Evolutionary conservation across 1,140 invertebrate species (phyloP), one percentile per base, ranked within the genome.

Genomic region (Melipona quadrifasciata): DNA sequence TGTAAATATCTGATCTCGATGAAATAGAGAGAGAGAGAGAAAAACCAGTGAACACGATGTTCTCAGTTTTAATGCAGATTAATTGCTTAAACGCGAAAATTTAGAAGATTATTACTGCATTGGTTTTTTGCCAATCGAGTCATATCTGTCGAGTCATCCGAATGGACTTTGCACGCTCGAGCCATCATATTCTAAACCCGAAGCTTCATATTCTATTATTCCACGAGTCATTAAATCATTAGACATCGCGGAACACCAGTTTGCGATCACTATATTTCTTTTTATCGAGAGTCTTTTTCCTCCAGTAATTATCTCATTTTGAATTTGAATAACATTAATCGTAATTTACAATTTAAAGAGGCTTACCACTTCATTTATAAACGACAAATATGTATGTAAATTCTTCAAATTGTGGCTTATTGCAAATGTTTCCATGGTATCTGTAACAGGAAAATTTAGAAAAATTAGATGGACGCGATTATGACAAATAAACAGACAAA

Each of bases 141-240:
- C 64, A n/a, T 72, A 58, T 55, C 21, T 55, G 51, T 24, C 21
- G 61, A 67, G 77, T 87, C 75, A 75, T 84, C 12, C 34, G 27
- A 53, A 16, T 80, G 81, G 78, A 68, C 76, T 87, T 78, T 73
- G 82, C n/a, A 57, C 71, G 19, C 31, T 68, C 24, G 58, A 67
- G 55, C 19, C 14, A 19, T 14, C 2, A n/a, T n/a, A n/a, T n/a
- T n/a, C n/a, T n/a, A n/a, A n/a, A n/a, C n/a, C n/a, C n/a, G n/a
- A n/a, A 6, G 55, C 39, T 73, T 51, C 24, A 1, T 4, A 21
- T 39, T 47, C n/a, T 75, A 39, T 55, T 75, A 39, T 55, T 82
- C 61, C 61, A 39, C 31, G 61, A 75, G 61, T 39, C 31, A 19
- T 76, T 82, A 57, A 82, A 76, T 76, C 51, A 82, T 76, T 39